Base-by-base conservation (phyloP, 2,888 invertebrate species). In the Andrena chrysosceles region DNA sequence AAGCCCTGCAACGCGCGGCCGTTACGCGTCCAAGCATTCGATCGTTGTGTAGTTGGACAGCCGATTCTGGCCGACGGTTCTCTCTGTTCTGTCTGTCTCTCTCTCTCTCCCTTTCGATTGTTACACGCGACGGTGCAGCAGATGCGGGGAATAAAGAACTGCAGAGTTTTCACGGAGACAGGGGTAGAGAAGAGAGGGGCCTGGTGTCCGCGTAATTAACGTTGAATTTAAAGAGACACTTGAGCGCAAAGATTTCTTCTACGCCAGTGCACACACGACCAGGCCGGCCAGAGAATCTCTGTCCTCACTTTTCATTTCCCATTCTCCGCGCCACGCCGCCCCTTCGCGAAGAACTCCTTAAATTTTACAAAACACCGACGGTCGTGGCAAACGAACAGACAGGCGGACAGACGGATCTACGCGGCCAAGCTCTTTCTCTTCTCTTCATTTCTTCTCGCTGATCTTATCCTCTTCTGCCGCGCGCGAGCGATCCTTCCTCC, bases 341-440 rank as follows among this genome's bases (percentile, higher is more conserved):
- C 70, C 33, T 29, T 70, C 68, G 67, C 85, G 59, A 56, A 72
- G 67, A 81, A 80, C 83, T 88, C 62, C 79, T 90, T 90, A 85
- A 90, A 90, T 89, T 90, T 90, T 86, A 81, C 82, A 90, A 88
- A 84, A 74, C 69, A 75, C 71, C 66, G 68, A 35, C 80, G 35
- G 76, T 63, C 72, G 76, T 64, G 71, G 62, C 71, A 60, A 73
- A 72, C 60, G 67, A 66, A 67, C 76, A 23, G 72, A 49, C 77
- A 8, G 73, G 76, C 81, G 66, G 60, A 77, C 62, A 66, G 70
- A 80, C 72, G 68, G 77, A 77, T 79, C 64, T 70, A 64, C 80
- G 85, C 70, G 62, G 81, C 72, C 77, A 63, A 26, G 69, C 74
- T 42, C 42, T 63, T 64, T 31, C 76, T 76, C 60, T 60, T 35